A percentile compares a stretch with the other conserved stretches of the same genome.
Evolutionary conservation across 1,140 invertebrate genomes (phyloP).

Genomic region (Macrocentrus cingulum): DNA sequence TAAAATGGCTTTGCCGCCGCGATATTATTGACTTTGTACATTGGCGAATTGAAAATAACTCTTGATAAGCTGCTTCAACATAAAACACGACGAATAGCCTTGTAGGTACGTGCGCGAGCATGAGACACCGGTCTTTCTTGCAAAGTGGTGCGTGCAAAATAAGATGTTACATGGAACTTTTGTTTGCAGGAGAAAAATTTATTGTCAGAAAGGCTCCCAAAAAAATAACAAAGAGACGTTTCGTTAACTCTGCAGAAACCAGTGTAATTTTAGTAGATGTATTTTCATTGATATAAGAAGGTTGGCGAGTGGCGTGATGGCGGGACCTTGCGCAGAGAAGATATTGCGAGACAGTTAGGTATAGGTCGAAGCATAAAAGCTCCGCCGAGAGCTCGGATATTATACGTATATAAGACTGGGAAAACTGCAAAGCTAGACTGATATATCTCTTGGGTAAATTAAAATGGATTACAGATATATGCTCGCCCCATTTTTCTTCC

Average conservation of each 20-base stretch:
- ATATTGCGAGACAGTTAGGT: constrained; percentile 12
- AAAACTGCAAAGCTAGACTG: constrained; percentile 45
- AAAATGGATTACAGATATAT: constrained; percentile 53
- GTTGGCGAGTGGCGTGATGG: constrained; percentile 23
- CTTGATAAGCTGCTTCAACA: too few relatives aligned
- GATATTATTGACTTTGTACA: too few relatives aligned
- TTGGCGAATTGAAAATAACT: too few relatives aligned
- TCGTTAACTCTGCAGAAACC: constrained; percentile 14
- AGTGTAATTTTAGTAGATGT: constrained; percentile 48
- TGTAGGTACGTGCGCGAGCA: constrained; percentile 9
- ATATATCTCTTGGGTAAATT: constrained; percentile 51
- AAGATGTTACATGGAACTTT: too few relatives aligned
- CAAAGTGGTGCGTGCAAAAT: too few relatives aligned
- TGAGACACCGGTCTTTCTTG: neutral
- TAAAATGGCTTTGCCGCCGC: too few relatives aligned
- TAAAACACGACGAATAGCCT: too few relatives aligned
- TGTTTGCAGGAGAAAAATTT: too few relatives aligned
- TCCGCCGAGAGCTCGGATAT: constrained; percentile 20
- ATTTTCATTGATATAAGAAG: constrained; percentile 50
- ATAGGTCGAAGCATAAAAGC: constrained; percentile 23
- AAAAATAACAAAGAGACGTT: neutral
- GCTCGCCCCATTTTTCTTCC: constrained; percentile 36
- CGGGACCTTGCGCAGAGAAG: constrained; percentile 15
- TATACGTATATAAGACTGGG: constrained; percentile 6
- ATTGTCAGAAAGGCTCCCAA: too few relatives aligned